Percentiles rank a stretch among this genome's conserved stretches.
These are phyloP conservation scores for Drosophila nigromelanica DNA, from an alignment of 1,140 invertebrate genomes.

Conservation along the genomic window DNA sequence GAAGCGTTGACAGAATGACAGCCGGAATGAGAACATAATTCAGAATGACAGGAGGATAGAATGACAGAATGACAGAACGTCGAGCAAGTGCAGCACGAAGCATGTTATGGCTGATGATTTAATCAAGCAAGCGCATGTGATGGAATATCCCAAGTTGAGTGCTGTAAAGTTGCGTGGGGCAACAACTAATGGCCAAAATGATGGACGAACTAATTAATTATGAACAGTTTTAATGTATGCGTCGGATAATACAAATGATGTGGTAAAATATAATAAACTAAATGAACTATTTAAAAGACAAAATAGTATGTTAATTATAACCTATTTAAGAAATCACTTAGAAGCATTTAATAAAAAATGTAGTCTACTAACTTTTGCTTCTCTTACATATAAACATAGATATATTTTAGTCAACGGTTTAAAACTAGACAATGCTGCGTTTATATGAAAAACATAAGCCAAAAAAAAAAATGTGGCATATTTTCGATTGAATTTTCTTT, in stretches of 20 bases:
- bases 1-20: slow-evolving; percentile 9
- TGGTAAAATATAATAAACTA: no score
- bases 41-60: neutral
- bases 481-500: no score
- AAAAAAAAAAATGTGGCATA: no score
- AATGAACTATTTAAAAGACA: no score
- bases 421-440: no score
- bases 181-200: neutral
- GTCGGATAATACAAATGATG: neutral
- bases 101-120: slow-evolving; percentile 13
- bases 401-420: no score
- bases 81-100: neutral
- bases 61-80: neutral
- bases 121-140: slow-evolving; percentile 5
- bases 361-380: no score
- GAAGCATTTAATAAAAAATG: no score
- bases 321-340: no score
- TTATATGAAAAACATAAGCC: no score
- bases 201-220: neutral
- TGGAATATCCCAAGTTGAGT: neutral
- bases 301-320: no score
- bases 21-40: slow-evolving; percentile 10
- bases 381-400: no score
- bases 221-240: neutral
- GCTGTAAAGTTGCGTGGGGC: neutral